These are phyloP conservation scores for Perizoma affinitatum DNA, from an alignment of 2,888 invertebrate genomes.

Conservation along the genomic window DNA sequence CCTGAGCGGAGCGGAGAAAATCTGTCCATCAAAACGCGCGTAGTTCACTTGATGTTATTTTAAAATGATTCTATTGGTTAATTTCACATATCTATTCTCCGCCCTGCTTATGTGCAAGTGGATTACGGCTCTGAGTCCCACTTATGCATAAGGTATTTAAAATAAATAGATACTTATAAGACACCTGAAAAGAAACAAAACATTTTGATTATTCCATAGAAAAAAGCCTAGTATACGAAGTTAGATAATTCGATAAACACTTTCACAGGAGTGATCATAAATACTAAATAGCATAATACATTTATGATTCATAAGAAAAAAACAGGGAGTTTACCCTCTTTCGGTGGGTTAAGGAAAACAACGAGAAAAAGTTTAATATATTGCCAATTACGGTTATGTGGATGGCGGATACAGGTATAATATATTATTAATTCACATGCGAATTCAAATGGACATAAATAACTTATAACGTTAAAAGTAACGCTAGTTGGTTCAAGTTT, in stretches of 20 bases:
- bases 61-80: too few relatives aligned
- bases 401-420: not conserved
- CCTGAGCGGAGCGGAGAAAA: too few relatives aligned
- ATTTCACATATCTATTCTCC: too few relatives aligned
- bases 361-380: conserved; percentile 5
- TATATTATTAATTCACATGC: not conserved
- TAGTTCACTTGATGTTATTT: too few relatives aligned
- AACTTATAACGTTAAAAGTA: too few relatives aligned
- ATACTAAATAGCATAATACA: not conserved
- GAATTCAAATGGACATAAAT: too few relatives aligned
- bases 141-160: not conserved
- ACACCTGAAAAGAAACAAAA: conserved; percentile 10
- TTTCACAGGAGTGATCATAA: not conserved
- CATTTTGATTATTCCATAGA: not conserved
- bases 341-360: conserved; percentile 2
- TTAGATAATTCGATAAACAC: not conserved
- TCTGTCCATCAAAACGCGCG: too few relatives aligned
- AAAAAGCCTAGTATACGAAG: not conserved
- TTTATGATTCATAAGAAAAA: not conserved
- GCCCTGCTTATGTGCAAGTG: too few relatives aligned
- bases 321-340: conserved; percentile 1
- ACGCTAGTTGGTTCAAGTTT: too few relatives aligned
- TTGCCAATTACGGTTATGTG: conserved; percentile 1
- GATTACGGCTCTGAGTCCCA: too few relatives aligned
- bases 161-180: not conserved